Evolutionary conservation across 2,113 vertebrate species (phyloP).

Genomic region (Syngnathus scovelli): DNA sequence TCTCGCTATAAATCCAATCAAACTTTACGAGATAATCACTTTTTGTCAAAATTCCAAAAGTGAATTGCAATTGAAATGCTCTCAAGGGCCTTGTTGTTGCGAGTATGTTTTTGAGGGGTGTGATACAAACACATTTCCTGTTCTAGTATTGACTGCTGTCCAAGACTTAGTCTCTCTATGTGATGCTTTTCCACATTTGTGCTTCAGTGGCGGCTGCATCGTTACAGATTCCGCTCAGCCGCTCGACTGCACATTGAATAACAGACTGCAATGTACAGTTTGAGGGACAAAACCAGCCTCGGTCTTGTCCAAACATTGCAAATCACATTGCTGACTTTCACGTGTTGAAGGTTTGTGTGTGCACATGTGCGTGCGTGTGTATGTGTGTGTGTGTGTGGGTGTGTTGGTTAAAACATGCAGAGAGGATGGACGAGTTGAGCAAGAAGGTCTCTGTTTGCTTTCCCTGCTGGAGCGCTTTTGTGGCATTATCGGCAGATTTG

Average conservation of each 20-base stretch:
- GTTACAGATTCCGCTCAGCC: neutral
- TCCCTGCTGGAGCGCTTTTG: conserved; percentile 24
- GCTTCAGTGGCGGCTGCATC: neutral
- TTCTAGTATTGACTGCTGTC: neutral
- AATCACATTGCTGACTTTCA: conserved; percentile 25
- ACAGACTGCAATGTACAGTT: neutral
- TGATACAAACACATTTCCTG: neutral
- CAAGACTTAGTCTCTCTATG: neutral
- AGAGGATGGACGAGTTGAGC: conserved; percentile 19
- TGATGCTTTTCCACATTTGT: neutral
- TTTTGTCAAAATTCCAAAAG: no score
- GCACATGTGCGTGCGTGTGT: neutral
- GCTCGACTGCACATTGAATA: conserved; percentile 7
- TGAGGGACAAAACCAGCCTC: conserved; percentile 2
- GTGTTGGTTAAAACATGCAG: conserved; percentile 23
- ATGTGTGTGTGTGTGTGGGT: neutral
- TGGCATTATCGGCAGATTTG: conserved; percentile 16
- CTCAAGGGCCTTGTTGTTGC: no score
- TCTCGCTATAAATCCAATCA: no score
- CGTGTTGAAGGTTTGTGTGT: conserved; percentile 32
- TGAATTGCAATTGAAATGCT: no score
- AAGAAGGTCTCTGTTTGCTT: conserved; percentile 44
- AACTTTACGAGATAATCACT: no score
- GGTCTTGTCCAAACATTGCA: conserved; percentile 24
- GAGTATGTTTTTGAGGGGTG: no score